Conservation (phyloP, 2,888 invertebrate genomes). For the Amblyjoppa fuscipennis region DNA sequence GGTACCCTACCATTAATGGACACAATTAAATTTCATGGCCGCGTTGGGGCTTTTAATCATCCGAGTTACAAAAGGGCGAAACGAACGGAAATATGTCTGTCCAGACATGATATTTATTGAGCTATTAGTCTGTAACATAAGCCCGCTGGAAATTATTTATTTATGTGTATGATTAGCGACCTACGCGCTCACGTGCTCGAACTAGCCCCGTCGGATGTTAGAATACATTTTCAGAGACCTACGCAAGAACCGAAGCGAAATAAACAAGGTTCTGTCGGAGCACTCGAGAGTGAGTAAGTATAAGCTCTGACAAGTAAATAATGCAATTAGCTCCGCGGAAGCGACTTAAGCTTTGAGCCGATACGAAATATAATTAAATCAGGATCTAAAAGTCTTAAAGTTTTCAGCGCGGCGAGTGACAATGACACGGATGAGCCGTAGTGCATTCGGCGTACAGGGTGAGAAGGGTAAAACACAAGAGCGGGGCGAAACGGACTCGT, state of each 20-base stretch:
- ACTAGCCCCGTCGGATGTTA: slow-evolving; percentile 10
- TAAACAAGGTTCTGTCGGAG: slow-evolving; percentile 24
- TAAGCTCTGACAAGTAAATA: slow-evolving; percentile 54
- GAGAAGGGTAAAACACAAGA: not conserved
- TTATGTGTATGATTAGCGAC: slow-evolving; percentile 9
- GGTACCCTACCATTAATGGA: not conserved
- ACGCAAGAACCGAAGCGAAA: slow-evolving; percentile 25
- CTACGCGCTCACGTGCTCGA: not conserved
- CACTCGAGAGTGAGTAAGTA: slow-evolving; percentile 58
- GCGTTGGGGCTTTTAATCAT: not conserved
- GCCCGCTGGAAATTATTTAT: not conserved
- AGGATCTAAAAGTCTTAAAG: slow-evolving; percentile 68
- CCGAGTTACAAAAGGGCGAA: not conserved
- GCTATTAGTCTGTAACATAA: slow-evolving; percentile 1
- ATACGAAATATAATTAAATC: slow-evolving; percentile 71
- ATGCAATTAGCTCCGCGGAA: slow-evolving; percentile 71
- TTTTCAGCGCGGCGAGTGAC: not conserved
- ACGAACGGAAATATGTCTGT: not conserved
- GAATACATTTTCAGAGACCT: slow-evolving; percentile 18
- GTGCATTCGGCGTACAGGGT: not conserved
- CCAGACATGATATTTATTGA: slow-evolving; percentile 6
- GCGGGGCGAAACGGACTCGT: too few relatives aligned
- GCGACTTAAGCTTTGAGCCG: slow-evolving; percentile 62
- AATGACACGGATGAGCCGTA: not conserved
- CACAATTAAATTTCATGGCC: not conserved